Evolutionary conservation across 2,888 invertebrate genomes (phyloP).

Genomic region (Bedellia somnulentella): DNA sequence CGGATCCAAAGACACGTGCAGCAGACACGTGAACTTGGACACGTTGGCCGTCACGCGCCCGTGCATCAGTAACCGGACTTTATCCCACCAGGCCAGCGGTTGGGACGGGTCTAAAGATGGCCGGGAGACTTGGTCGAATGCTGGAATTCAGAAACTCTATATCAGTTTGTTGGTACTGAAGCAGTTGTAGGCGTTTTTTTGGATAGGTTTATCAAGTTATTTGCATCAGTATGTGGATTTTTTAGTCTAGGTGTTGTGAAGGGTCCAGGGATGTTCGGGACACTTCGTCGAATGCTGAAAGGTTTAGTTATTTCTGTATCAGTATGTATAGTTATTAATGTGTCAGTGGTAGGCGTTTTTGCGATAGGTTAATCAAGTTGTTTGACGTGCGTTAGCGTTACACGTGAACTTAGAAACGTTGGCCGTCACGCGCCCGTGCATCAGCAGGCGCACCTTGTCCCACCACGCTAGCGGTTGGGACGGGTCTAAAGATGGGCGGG

Average conservation of each 20-base stretch:
- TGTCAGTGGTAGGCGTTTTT: too few species aligned
- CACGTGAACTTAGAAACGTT: slow-evolving; percentile 87
- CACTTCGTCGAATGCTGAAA: too few species aligned
- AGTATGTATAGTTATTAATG: too few species aligned
- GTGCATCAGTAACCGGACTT: slow-evolving; percentile 87
- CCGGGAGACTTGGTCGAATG: slow-evolving; percentile 84
- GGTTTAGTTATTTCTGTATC: too few species aligned
- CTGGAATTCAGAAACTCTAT: slow-evolving; percentile 22
- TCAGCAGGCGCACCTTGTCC: slow-evolving; percentile 91
- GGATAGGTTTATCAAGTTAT: too few species aligned
- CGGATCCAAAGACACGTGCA: slow-evolving; percentile 96
- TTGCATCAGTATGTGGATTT: too few species aligned
- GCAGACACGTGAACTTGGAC: slow-evolving; percentile 82
- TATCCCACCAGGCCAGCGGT: slow-evolving; percentile 96
- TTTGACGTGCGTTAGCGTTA: too few species aligned
- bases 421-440: slow-evolving; percentile 91
- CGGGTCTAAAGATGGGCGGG: slow-evolving; percentile 87
- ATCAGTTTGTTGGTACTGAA: not conserved
- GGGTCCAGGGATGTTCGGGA: too few species aligned
- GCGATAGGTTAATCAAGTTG: too few species aligned
- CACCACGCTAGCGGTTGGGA: slow-evolving; percentile 94
- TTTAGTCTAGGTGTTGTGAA: too few species aligned
- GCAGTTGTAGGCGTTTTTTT: not conserved
- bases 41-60: slow-evolving; percentile 89
- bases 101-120: slow-evolving; percentile 92